Evolutionary conservation across 1,140 invertebrate genomes (phyloP).

Genomic region (Drosophila repleta): DNA sequence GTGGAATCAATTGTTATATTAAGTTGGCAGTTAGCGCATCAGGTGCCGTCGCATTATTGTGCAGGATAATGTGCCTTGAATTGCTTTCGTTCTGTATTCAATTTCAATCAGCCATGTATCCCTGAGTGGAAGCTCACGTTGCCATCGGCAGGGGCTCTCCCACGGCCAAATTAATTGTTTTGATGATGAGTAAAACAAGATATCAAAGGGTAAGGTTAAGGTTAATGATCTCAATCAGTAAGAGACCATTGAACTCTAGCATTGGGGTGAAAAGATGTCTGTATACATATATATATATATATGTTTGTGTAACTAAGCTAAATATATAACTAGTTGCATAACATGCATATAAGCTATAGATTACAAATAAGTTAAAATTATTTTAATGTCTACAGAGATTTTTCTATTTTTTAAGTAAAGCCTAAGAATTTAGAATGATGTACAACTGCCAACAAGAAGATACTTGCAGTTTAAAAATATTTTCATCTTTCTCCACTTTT

Average conservation of each 20-base stretch:
- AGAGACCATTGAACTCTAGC: constrained; percentile 51
- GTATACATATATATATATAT: too few species aligned
- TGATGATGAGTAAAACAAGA: constrained; percentile 29
- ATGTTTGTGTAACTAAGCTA: too few species aligned
- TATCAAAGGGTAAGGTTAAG: constrained; percentile 44
- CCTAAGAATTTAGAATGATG: too few species aligned
- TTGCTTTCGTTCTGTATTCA: constrained; percentile 57
- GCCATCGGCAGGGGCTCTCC: constrained; percentile 37
- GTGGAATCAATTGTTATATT: constrained; percentile 58
- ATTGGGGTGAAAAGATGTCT: background rate
- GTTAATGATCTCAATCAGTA: constrained; percentile 54
- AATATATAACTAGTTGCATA: too few species aligned
- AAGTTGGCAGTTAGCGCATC: constrained; percentile 61
- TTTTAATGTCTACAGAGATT: too few species aligned
- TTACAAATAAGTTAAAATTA: too few species aligned
- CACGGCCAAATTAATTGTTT: constrained; percentile 53
- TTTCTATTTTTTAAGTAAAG: too few species aligned
- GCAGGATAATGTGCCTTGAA: constrained; percentile 50
- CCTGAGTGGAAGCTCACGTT: constrained; percentile 64
- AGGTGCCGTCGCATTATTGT: constrained; percentile 64
- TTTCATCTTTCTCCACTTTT: too few species aligned
- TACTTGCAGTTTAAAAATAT: too few species aligned
- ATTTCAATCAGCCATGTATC: constrained; percentile 72
- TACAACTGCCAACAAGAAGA: too few species aligned
- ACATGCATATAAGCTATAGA: too few species aligned